Percentiles rank a stretch among this genome's conserved stretches.
Evolutionary conservation across 1,140 invertebrate species (phyloP).

Genomic region (Littorina saxatilis): DNA sequence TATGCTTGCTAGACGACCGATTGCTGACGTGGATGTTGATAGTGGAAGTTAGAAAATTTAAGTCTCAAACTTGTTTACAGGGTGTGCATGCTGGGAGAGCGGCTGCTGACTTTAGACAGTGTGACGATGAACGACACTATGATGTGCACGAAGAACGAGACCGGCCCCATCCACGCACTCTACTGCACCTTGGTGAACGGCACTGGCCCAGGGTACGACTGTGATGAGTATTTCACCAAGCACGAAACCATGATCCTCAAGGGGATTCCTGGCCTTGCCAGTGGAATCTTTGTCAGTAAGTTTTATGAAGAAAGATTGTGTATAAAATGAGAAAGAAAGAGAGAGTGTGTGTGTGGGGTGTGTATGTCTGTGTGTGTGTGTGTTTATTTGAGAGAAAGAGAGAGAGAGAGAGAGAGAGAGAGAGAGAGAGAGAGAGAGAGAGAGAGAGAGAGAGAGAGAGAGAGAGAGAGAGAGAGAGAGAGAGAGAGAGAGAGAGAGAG

Average conservation of each 20-base stretch:
- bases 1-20: too few relatives aligned
- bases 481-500: background rate
- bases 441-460: background rate
- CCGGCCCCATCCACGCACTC: conserved; percentile 75
- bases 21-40: too few relatives aligned
- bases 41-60: too few relatives aligned
- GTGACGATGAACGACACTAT: conserved; percentile 63
- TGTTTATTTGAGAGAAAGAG: too few relatives aligned
- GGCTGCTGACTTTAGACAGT: conserved; percentile 81
- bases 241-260: conserved; percentile 76
- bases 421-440: background rate
- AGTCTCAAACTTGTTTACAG: too few relatives aligned
- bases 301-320: too few relatives aligned
- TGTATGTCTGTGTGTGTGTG: too few relatives aligned
- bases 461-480: background rate
- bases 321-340: background rate
- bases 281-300: conserved; percentile 86
- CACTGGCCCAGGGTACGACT: conserved; percentile 72
- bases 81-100: conserved; percentile 93
- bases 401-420: background rate
- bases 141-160: conserved; percentile 84
- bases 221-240: conserved; percentile 86
- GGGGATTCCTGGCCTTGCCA: conserved; percentile 87
- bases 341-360: too few relatives aligned
- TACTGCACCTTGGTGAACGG: conserved; percentile 79